Conservation (phyloP, 2,888 invertebrate species). For the Cyrtodaria siliqua region DNA sequence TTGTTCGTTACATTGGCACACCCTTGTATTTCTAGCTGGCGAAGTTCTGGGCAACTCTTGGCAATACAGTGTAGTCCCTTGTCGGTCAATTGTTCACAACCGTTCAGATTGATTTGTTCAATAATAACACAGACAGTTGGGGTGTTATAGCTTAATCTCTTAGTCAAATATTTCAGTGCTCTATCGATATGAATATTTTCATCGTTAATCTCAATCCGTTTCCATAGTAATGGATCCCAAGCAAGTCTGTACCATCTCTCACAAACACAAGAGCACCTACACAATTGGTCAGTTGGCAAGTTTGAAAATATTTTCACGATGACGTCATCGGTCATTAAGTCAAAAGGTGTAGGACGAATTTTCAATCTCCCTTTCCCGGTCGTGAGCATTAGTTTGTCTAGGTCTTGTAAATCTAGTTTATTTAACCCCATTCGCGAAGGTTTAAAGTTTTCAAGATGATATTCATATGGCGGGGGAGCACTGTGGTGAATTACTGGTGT, state of each 20-base stretch:
- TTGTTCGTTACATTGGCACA: constrained; percentile 92
- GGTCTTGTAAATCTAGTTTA: constrained; percentile 69
- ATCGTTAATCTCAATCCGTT: constrained; percentile 89
- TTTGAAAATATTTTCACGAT: constrained; percentile 91
- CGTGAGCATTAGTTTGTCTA: constrained; percentile 65
- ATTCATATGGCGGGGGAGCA: constrained; percentile 61
- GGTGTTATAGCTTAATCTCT: constrained; percentile 89
- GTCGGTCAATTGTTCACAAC: constrained; percentile 91
- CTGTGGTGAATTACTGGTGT: constrained; percentile 49
- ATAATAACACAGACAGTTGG: constrained; percentile 90
- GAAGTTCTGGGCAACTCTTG: constrained; percentile 93
- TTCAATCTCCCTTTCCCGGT: constrained; percentile 65
- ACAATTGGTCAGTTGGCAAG: constrained; percentile 91
- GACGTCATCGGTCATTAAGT: constrained; percentile 89
- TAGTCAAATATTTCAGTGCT: constrained; percentile 88
- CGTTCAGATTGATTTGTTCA: constrained; percentile 90
- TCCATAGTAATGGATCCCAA: constrained; percentile 93
- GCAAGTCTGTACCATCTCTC: constrained; percentile 91
- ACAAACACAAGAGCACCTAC: constrained; percentile 91
- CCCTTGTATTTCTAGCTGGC: constrained; percentile 92
- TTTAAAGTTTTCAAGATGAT: constrained; percentile 61
- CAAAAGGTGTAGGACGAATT: constrained; percentile 76
- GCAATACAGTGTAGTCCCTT: constrained; percentile 92
- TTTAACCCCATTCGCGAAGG: constrained; percentile 55
- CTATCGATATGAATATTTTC: constrained; percentile 89